Evolutionary conservation across 1,140 invertebrate species (phyloP).

Genomic region (Melitaea cinxia): DNA sequence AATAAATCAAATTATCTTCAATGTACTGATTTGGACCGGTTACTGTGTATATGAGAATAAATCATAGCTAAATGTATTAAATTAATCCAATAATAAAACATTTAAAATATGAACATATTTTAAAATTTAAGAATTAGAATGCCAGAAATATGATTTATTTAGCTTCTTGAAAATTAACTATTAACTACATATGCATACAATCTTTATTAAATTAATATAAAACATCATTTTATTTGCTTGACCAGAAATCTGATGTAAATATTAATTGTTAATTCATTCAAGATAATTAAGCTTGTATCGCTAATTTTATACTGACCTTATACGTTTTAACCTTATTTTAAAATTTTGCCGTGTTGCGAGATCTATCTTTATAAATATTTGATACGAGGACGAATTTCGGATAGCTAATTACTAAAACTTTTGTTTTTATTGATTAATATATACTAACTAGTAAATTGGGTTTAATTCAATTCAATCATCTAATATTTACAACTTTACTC

Average conservation of each 20-base stretch:
- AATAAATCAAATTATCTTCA: too few relatives aligned
- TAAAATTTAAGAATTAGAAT: background rate
- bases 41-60: too few relatives aligned
- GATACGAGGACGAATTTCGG: slow-evolving; percentile 15
- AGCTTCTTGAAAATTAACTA: slow-evolving; percentile 13
- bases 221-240: slow-evolving; percentile 26
- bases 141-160: slow-evolving; percentile 4
- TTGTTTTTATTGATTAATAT: background rate
- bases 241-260: slow-evolving; percentile 15
- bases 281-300: slow-evolving; percentile 23
- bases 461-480: too few relatives aligned
- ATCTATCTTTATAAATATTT: slow-evolving; percentile 10
- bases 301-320: slow-evolving; percentile 33
- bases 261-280: slow-evolving; percentile 31
- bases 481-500: too few relatives aligned
- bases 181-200: slow-evolving; percentile 9
- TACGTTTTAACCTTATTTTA: slow-evolving; percentile 21
- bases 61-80: too few relatives aligned
- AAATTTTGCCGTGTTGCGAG: slow-evolving; percentile 15
- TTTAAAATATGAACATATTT: background rate
- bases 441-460: background rate
- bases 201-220: slow-evolving; percentile 25
- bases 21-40: too few relatives aligned
- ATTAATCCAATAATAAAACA: background rate
- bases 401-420: slow-evolving; percentile 7